phyloP scores from a whole-genome alignment of 2,797 vertebrate genomes.

The Neostethus bicornis region DNA sequence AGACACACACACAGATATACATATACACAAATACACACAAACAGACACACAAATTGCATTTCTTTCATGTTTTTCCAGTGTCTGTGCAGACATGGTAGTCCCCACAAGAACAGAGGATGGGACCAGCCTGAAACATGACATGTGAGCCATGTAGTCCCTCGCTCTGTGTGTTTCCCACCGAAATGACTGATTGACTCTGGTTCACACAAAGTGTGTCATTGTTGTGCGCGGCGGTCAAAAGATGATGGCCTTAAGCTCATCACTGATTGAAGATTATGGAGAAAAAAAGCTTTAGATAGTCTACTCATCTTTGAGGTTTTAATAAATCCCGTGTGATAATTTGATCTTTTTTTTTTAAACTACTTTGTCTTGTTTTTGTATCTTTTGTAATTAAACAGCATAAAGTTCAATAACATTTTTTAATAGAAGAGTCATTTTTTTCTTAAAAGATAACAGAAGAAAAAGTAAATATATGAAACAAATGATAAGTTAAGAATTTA shows the following conservation, averaged over 20 bases:
- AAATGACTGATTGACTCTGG: constrained; percentile 37
- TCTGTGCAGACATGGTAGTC: constrained; percentile 29
- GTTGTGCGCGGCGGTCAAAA: constrained; percentile 16
- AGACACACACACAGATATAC: neutral
- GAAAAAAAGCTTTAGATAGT: constrained; percentile 1
- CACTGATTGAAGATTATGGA: neutral
- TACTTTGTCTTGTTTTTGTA: too few species aligned
- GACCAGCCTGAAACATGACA: constrained; percentile 41
- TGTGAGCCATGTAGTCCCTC: constrained; percentile 12
- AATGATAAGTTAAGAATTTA: too few species aligned
- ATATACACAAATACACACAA: constrained; percentile 13
- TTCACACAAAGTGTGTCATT: constrained; percentile 38
- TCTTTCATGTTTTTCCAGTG: constrained; percentile 47
- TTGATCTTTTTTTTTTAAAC: neutral
- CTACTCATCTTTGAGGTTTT: neutral
- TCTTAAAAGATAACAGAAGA: too few species aligned
- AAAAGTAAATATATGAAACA: too few species aligned
- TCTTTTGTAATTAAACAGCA: too few species aligned
- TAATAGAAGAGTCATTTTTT: too few species aligned
- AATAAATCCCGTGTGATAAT: neutral
- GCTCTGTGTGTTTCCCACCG: constrained; percentile 1
- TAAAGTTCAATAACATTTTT: too few species aligned
- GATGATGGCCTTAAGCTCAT: constrained; percentile 18
- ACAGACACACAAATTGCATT: constrained; percentile 4
- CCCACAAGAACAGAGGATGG: constrained; percentile 56